phyloP scores from a whole-genome alignment of 2,888 invertebrate genomes.

The Belgica antarctica region DNA sequence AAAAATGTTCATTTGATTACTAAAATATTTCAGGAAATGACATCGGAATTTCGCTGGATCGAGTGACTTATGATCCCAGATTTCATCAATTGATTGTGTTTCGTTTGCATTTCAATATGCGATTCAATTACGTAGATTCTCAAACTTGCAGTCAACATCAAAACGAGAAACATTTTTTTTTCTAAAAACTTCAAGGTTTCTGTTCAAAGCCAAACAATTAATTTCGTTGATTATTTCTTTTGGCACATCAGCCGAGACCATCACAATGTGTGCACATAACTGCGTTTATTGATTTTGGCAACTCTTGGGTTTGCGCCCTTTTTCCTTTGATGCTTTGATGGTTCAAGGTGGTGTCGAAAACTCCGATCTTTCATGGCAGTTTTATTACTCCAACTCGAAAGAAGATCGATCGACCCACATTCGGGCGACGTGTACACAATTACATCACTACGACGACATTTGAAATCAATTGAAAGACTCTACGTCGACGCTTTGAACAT shows the following conservation, averaged over 20 bases:
- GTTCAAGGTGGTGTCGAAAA: not conserved
- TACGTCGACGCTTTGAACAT: not conserved
- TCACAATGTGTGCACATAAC: not conserved
- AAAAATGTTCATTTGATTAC: conserved; percentile 21
- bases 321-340: not conserved
- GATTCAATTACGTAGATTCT: too few relatives aligned
- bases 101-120: too few relatives aligned
- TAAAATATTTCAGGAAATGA: too few relatives aligned
- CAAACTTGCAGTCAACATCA: too few relatives aligned
- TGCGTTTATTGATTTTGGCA: not conserved
- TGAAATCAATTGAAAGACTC: conserved; percentile 16
- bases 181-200: too few relatives aligned
- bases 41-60: too few relatives aligned
- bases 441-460: not conserved
- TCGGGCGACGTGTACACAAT: not conserved
- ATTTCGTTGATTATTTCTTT: not conserved
- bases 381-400: not conserved
- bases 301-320: not conserved
- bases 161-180: too few relatives aligned
- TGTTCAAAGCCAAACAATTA: too few relatives aligned
- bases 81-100: too few relatives aligned
- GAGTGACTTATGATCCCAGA: too few relatives aligned
- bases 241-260: not conserved
- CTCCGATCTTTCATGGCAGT: not conserved
- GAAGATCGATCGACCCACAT: conserved; percentile 23